Evolutionary conservation across 2,888 invertebrate genomes (phyloP), one percentile per base, ranked within the genome.

Genomic region (Sinohyriopsis cumingii): DNA sequence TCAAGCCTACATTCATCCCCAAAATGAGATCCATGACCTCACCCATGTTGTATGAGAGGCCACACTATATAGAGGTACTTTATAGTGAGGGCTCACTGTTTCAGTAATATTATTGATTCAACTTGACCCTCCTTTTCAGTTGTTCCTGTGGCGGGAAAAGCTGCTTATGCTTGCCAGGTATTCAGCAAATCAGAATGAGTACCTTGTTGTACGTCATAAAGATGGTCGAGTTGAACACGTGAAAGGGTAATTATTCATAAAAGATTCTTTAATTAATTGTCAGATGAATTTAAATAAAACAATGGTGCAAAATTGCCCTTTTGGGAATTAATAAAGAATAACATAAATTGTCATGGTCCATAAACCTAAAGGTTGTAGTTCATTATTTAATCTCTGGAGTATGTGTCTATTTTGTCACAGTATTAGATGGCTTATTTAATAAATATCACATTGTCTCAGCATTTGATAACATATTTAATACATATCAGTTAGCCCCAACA

Each of bases 151-250:
- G 79, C 73, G 86, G 61, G 86, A 87, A 67, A 79, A 79, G 33
- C 77, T 84, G 65, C 66, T 71, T 5, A 70, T 67, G 62, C 75
- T 89, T 54, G 61, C 28, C 3, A 65, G 79, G 53, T 75, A 81
- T 66, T 79, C 85, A 18, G 88, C 88, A 18, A 83, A 84, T 78
- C 88, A 88, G 67, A 87, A 82, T 68, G 78, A 87, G 56, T 89
- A 86, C 72, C 75, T 88, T 28, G 67, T 78, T 19, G 80, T 89
- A n/a, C 75, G 73, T 55, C 84, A 84, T 67, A 79, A 79, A 63
- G 80, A 85, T 82, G 89, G 88, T 7, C 73, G 71, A 54, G 80
- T 83, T 54, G 84, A 86, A 62, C 86, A 88, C 68, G 68, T 75
- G 28, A 82, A 84, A 62, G 88, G 88, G 87, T 88, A 81, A 68